These are phyloP conservation scores for Chiroxiphia lanceolata DNA, from an alignment of 2,797 vertebrate genomes.

Conservation along the genomic window DNA sequence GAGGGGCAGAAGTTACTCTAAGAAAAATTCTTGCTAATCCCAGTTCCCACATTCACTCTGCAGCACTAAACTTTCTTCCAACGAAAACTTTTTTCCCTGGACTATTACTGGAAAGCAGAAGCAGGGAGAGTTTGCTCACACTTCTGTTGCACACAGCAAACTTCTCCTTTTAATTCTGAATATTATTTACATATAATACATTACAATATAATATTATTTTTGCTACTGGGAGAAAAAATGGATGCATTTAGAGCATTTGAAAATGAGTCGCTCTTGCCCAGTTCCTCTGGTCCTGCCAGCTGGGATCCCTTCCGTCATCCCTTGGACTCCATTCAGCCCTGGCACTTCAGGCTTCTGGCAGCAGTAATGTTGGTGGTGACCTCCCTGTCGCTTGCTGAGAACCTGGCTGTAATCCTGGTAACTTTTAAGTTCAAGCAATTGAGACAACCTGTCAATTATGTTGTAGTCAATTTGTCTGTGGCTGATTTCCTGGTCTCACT, in stretches of 20 bases:
- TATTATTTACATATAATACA: neutral
- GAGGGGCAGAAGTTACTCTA: neutral
- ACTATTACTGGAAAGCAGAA: neutral
- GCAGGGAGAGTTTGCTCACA: neutral
- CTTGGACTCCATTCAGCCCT: slow-evolving; percentile 79
- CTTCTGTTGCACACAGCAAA: neutral
- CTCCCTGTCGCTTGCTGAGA: slow-evolving; percentile 84
- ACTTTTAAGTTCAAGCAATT: slow-evolving; percentile 87
- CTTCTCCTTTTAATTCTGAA: neutral
- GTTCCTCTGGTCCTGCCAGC: neutral
- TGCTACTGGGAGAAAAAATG: slow-evolving; percentile 63
- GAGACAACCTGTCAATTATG: slow-evolving; percentile 88
- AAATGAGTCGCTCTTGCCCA: slow-evolving; percentile 70
- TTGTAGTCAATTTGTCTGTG: slow-evolving; percentile 88
- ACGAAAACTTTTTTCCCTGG: neutral
- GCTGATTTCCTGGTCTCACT: slow-evolving; percentile 91
- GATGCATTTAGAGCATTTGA: slow-evolving; percentile 70
- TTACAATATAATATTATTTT: neutral
- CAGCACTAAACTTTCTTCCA: neutral
- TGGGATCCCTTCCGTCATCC: slow-evolving; percentile 82
- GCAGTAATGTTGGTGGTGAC: slow-evolving; percentile 87
- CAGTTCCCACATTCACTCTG: neutral
- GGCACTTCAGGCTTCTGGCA: slow-evolving; percentile 89
- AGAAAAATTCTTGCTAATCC: neutral
- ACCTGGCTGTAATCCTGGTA: slow-evolving; percentile 89